A percentile compares a stretch with the other conserved stretches of the same genome.
phyloP scores from a whole-genome alignment of 1,140 invertebrate species.

The Akabosia matsudoensis region DNA sequence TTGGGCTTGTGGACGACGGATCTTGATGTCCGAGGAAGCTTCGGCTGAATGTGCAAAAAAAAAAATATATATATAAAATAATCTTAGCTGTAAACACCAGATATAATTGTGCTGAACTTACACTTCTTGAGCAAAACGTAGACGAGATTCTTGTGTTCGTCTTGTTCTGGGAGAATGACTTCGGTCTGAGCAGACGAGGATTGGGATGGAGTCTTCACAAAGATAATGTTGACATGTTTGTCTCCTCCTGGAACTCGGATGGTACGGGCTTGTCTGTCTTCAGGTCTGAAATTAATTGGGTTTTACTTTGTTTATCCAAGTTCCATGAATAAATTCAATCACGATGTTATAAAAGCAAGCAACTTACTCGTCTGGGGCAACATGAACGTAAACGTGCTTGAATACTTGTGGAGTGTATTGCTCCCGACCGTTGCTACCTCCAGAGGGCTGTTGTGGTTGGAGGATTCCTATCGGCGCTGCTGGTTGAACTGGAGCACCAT shows the following conservation, averaged over 20 bases:
- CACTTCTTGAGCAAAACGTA: slow-evolving; percentile 25
- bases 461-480: neutral
- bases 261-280: slow-evolving; percentile 13
- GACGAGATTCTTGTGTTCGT: slow-evolving; percentile 24
- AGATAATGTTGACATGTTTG: slow-evolving; percentile 60
- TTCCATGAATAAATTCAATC: neutral
- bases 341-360: neutral
- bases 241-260: slow-evolving; percentile 25
- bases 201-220: slow-evolving; percentile 80
- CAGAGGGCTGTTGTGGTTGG: neutral
- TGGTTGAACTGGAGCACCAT: neutral
- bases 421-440: neutral
- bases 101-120: too few relatives aligned
- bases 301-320: neutral
- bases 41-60: too few relatives aligned
- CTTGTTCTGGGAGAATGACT: slow-evolving; percentile 58
- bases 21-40: slow-evolving; percentile 21
- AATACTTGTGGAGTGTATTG: neutral
- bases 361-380: slow-evolving; percentile 23
- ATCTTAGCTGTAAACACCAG: neutral
- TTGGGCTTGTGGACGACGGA: slow-evolving; percentile 22
- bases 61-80: too few relatives aligned
- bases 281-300: slow-evolving; percentile 8
- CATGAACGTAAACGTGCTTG: slow-evolving; percentile 22
- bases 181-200: slow-evolving; percentile 70